Conservation (phyloP, 2,888 invertebrate species). For the Oscheius sp. region DNA sequence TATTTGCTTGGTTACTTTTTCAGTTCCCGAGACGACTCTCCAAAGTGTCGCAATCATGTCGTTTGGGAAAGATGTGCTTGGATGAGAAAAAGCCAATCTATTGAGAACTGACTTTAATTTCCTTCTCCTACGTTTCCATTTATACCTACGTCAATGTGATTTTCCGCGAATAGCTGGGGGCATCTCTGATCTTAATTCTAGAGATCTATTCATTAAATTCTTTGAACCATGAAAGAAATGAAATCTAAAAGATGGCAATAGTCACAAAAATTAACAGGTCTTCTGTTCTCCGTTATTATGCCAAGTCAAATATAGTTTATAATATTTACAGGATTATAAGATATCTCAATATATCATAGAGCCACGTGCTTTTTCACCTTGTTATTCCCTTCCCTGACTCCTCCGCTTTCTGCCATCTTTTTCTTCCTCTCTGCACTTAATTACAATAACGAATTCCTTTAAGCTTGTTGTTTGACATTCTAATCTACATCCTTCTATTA, state of each 20-base stretch:
- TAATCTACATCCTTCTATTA: background rate
- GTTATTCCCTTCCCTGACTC: background rate
- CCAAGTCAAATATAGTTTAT: too few species aligned
- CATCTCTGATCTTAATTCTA: too few species aligned
- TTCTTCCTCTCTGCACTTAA: background rate
- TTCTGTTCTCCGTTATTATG: too few species aligned
- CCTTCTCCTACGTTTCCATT: background rate
- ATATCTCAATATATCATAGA: background rate
- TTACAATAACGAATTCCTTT: too few species aligned
- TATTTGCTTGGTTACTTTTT: conserved; percentile 5
- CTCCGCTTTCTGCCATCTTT: background rate
- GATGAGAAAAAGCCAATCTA: conserved; percentile 10
- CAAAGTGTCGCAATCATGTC: conserved; percentile 26
- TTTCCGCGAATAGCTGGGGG: too few species aligned
- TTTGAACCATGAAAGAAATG: too few species aligned
- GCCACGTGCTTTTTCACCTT: background rate
- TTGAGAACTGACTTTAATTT: conserved; percentile 32
- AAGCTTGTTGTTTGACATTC: too few species aligned
- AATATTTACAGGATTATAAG: too few species aligned
- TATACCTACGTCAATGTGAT: conserved; percentile 1
- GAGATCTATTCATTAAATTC: too few species aligned
- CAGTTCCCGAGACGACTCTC: background rate
- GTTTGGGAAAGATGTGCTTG: conserved; percentile 22
- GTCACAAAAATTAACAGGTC: too few species aligned
- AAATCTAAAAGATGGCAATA: too few species aligned